Conservation (phyloP, 2,888 invertebrate genomes). For the Beris chalybata region DNA sequence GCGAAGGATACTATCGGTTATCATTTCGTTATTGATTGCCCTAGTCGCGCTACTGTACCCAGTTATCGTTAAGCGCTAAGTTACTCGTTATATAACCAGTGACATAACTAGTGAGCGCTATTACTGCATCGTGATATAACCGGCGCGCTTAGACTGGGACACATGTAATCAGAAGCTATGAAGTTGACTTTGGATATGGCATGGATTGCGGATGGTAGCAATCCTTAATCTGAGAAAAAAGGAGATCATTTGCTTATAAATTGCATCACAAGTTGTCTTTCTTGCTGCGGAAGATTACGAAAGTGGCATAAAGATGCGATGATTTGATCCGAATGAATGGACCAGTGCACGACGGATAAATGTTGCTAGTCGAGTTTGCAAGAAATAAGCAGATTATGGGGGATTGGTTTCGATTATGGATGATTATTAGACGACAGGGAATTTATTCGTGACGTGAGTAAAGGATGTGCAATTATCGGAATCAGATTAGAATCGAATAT, state of each 20-base stretch:
- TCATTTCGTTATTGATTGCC: conserved; percentile 5
- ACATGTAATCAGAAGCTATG: not conserved
- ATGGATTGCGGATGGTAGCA: conserved; percentile 1
- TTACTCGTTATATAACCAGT: not conserved
- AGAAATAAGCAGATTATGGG: too few species aligned
- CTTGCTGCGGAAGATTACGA: conserved; percentile 22
- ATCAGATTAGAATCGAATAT: too few species aligned
- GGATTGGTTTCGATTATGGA: too few species aligned
- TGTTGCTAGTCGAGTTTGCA: too few species aligned
- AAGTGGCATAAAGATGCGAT: conserved; percentile 25
- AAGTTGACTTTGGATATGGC: not conserved
- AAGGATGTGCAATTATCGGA: too few species aligned
- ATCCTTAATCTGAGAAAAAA: conserved; percentile 12
- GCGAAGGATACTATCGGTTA: too few species aligned
- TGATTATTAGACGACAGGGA: too few species aligned
- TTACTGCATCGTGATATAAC: conserved; percentile 19
- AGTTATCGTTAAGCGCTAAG: too few species aligned
- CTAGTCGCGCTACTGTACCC: not conserved
- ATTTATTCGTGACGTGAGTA: too few species aligned
- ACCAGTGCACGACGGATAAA: too few species aligned
- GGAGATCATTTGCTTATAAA: conserved; percentile 31
- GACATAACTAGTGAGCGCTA: conserved; percentile 21
- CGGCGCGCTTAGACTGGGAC: conserved; percentile 3
- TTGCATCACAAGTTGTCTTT: conserved; percentile 20
- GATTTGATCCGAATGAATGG: conserved; percentile 22